Percentiles rank a stretch among this genome's conserved stretches.
Conservation (phyloP, 1,140 invertebrate species). For the Bombyx mandarina region DNA sequence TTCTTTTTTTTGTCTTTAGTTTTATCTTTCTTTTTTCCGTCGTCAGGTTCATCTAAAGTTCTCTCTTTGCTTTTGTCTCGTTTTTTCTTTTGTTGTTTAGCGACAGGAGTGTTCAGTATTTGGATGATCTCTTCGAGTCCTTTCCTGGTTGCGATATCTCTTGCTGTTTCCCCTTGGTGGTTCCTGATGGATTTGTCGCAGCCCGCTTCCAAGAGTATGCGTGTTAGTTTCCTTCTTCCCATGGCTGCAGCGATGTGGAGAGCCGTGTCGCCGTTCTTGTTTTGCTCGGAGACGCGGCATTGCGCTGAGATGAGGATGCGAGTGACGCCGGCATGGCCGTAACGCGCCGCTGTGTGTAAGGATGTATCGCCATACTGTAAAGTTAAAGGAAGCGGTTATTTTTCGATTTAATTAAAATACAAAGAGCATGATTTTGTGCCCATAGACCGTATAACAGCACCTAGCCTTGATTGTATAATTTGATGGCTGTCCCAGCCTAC, state of each 20-base stretch:
- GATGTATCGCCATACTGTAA: conserved; percentile 95
- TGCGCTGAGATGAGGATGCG: conserved; percentile 93
- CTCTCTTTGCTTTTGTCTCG: conserved; percentile 67
- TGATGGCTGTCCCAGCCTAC: neutral
- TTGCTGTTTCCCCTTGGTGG: conserved; percentile 92
- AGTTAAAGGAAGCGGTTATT: conserved; percentile 1
- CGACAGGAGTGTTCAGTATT: conserved; percentile 78
- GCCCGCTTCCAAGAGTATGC: conserved; percentile 90
- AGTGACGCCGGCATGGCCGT: conserved; percentile 95
- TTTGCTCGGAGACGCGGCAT: conserved; percentile 89
- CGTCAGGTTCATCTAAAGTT: conserved; percentile 54
- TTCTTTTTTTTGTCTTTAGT: conserved; percentile 69
- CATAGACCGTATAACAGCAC: too few relatives aligned
- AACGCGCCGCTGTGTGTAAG: conserved; percentile 94
- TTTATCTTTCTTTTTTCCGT: conserved; percentile 55
- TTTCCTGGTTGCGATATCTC: conserved; percentile 91
- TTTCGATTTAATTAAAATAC: too few relatives aligned
- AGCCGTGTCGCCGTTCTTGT: conserved; percentile 96
- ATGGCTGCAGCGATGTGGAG: conserved; percentile 91
- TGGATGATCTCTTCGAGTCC: conserved; percentile 85
- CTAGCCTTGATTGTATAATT: too few relatives aligned
- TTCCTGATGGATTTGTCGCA: conserved; percentile 86
- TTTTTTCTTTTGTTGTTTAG: conserved; percentile 66
- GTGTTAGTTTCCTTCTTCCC: conserved; percentile 91
- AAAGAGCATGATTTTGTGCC: too few relatives aligned